Base-by-base conservation (phyloP, 2,888 invertebrate species). In the Hylaea fasciaria region DNA sequence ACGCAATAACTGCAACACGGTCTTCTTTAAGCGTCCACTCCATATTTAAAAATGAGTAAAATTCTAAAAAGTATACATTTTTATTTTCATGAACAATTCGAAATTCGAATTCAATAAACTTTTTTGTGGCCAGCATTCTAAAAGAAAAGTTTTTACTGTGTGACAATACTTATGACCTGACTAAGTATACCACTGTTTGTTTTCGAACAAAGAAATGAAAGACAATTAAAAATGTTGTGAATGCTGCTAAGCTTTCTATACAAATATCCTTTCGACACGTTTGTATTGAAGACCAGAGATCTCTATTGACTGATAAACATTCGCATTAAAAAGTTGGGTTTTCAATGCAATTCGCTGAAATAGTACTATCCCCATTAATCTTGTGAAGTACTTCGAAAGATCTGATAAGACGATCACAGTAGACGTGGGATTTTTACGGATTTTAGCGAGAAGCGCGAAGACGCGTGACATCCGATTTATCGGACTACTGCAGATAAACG, bases 321-420 rank as follows among this genome's bases (percentile, higher is more conserved):
- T 46, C 39, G 45, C 45, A 39, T 45, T 53, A 48, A 32, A n/a
- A 62, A 69, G 65, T 76, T 76, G 71, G 73, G 73, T 78, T 80
- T 82, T 82, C 80, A 85, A 84, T 86, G 73, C 78, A 72, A 68
- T 77, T 78, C 70, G 69, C 70, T 78, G 76, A 74, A 78, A 81
- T 76, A 75, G 80, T 83, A 85, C 83, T 85, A 83, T 85, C 72
- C 77, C 81, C 83, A 85, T 88, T 85, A 86, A 86, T 87, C 83
- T 83, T 80, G 63, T 67, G 71, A 78, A 82, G 82, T 81, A 84
- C 78, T 83, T 80, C 74, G 68, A 70, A 66, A 75, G 78, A 85
- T 85, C 82, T 80, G 85, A 83, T 86, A 85, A 85, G 82, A 72
- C 76, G 81, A 82, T 84, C 81, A 69, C 71, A 70, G 69, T 72